These are phyloP conservation scores for Dastarcus helophoroides DNA, from an alignment of 2,888 invertebrate species.

Conservation along the genomic window DNA sequence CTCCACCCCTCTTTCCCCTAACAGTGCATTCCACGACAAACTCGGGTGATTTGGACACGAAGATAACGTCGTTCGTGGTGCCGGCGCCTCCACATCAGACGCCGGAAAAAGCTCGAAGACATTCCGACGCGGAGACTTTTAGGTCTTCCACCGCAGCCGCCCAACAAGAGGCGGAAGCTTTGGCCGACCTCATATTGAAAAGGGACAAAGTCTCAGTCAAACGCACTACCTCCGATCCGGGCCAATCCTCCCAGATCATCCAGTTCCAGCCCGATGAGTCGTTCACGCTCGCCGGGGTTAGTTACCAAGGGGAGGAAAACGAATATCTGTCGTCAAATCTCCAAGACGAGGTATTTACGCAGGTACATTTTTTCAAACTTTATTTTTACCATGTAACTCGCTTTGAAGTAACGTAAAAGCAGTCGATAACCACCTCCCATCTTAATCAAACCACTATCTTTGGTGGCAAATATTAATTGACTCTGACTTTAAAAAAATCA, in stretches of 20 bases:
- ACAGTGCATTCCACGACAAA: conserved; percentile 37
- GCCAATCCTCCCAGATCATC: conserved; percentile 45
- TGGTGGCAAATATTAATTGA: no score
- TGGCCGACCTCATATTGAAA: conserved; percentile 66
- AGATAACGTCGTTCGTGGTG: conserved; percentile 43
- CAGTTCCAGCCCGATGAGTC: conserved; percentile 49
- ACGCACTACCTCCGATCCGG: conserved; percentile 60
- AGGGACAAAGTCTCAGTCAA: conserved; percentile 61
- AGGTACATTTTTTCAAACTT: no score
- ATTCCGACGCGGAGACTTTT: conserved; percentile 48
- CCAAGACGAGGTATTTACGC: conserved; percentile 68
- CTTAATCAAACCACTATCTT: no score
- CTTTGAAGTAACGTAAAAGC: no score
- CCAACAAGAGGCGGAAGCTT: conserved; percentile 61
- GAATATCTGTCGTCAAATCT: conserved; percentile 53
- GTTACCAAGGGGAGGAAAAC: conserved; percentile 50
- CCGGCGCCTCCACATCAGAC: conserved; percentile 42
- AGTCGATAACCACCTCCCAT: no score
- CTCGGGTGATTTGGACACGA: conserved; percentile 29
- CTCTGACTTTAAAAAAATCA: no score
- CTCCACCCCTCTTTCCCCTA: conserved; percentile 35
- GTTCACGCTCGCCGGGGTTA: conserved; percentile 50
- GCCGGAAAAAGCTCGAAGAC: conserved; percentile 41
- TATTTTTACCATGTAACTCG: no score
- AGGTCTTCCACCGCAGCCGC: conserved; percentile 38